Conservation (phyloP, 1,140 invertebrate species). For the Rhagoletis zephyria region DNA sequence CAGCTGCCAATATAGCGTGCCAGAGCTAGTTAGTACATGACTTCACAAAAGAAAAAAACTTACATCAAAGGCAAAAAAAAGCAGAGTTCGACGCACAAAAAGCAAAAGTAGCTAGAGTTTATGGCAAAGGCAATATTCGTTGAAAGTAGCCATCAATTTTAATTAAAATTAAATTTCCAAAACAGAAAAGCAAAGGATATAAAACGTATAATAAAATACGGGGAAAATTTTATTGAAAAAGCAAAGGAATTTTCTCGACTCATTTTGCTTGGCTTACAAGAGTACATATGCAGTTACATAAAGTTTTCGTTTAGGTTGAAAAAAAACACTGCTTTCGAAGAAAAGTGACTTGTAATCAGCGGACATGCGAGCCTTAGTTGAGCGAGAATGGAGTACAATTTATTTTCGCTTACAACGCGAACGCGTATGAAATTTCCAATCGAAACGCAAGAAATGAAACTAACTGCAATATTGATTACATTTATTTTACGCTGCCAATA, state of each 20-base stretch:
- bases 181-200: neutral
- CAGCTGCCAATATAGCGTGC: constrained; percentile 28
- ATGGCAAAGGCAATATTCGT: neutral
- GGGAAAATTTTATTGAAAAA: constrained; percentile 7
- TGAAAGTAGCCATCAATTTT: constrained; percentile 14
- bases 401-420: neutral
- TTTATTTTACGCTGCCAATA: neutral
- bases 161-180: constrained; percentile 24
- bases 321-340: neutral
- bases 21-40: neutral
- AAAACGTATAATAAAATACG: neutral
- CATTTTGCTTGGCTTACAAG: neutral
- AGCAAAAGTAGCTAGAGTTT: too few relatives aligned
- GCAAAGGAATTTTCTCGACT: neutral
- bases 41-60: neutral
- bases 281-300: neutral
- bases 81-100: too few relatives aligned
- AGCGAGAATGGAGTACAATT: neutral
- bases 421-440: neutral
- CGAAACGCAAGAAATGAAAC: neutral
- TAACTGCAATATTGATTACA: constrained; percentile 4
- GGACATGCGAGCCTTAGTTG: neutral
- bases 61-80: too few relatives aligned
- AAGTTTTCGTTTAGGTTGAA: neutral
- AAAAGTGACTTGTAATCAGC: constrained; percentile 24